Conservation (phyloP, 2,888 invertebrate species). For the Chaitophorus viminalis region DNA sequence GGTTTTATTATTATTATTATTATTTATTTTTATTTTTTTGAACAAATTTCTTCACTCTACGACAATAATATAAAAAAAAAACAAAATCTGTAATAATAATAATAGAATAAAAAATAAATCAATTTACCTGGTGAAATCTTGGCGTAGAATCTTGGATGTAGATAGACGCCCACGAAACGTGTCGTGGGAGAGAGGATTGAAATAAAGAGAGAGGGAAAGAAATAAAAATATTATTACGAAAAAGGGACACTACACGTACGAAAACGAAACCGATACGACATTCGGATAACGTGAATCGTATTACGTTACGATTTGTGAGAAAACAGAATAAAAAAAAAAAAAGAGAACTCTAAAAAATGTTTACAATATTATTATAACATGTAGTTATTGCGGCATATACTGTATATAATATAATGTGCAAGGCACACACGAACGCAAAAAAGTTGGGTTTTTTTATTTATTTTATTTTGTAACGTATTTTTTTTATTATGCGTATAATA, state of each 20-base stretch:
- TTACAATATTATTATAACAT: neutral
- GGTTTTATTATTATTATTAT: too few species aligned
- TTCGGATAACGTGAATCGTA: neutral
- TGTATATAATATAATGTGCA: too few species aligned
- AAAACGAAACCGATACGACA: neutral
- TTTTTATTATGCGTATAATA: neutral
- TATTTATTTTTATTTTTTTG: neutral
- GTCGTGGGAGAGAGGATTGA: conserved; percentile 24
- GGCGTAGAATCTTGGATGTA: conserved; percentile 17
- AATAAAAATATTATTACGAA: conserved; percentile 31
- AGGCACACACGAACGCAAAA: too few species aligned
- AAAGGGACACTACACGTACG: neutral
- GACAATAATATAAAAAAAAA: neutral
- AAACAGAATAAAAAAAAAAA: neutral
- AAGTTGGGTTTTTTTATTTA: neutral
- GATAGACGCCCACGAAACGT: conserved; percentile 39
- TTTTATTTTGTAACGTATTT: neutral
- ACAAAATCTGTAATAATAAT: neutral
- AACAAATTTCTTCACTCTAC: neutral
- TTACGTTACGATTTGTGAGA: neutral
- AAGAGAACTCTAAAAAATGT: neutral
- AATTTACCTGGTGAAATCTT: conserved; percentile 51
- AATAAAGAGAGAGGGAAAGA: neutral
- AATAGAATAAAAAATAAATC: conserved; percentile 41
- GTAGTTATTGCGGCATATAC: neutral